Evolutionary conservation across 2,113 vertebrate species (phyloP).

Genomic region (Corythornis madagascariensis): DNA sequence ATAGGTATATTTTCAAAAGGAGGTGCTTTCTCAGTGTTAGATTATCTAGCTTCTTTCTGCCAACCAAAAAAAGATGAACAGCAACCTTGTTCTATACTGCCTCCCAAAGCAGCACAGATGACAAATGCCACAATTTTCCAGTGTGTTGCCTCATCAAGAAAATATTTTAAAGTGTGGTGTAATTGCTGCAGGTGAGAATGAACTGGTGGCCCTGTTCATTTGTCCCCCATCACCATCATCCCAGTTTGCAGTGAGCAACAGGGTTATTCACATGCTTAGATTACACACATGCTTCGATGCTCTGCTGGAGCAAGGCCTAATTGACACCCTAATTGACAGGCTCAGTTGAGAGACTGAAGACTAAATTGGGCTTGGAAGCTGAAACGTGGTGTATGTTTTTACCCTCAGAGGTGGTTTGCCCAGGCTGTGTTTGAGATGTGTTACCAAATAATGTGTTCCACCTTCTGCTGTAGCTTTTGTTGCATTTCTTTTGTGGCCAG

Average conservation of each 20-base stretch:
- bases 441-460: constrained; percentile 55
- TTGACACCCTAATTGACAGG: constrained; percentile 66
- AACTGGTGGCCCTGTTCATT: constrained; percentile 47
- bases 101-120: not conserved
- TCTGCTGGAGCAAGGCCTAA: constrained; percentile 63
- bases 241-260: constrained; percentile 46
- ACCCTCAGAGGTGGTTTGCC: constrained; percentile 46
- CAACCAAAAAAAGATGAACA: not conserved
- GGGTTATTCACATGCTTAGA: constrained; percentile 58
- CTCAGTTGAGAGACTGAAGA: constrained; percentile 55
- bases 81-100: not conserved
- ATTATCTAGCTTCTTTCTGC: not conserved
- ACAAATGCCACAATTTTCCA: not conserved
- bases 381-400: constrained; percentile 57
- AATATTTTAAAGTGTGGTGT: constrained; percentile 2
- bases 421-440: constrained; percentile 52
- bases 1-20: not conserved
- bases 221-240: not conserved
- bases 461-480: constrained; percentile 57
- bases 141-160: constrained; percentile 16
- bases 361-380: constrained; percentile 62
- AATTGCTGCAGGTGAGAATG: constrained; percentile 35
- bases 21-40: not conserved
- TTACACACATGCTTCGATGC: constrained; percentile 49
- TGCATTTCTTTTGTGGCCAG: not conserved